Base-by-base conservation (phyloP, 2,888 invertebrate genomes). In the Chrysomela aeneicollis region DNA sequence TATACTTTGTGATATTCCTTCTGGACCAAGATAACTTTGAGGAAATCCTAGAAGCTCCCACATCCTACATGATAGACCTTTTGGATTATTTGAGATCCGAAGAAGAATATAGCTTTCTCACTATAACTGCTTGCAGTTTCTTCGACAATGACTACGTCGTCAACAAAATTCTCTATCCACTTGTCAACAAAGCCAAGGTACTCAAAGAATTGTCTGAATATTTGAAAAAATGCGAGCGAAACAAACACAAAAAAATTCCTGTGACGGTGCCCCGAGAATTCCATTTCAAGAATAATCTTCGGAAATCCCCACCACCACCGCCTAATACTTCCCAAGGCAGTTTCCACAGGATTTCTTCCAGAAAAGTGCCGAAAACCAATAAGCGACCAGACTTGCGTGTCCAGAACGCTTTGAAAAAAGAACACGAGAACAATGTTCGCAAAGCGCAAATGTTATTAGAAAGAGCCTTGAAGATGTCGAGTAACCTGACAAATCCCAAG, bases 71-170 rank as follows among this genome's bases (percentile, higher is more conserved):
- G 19, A 66, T 35, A 19, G 71, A 75, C 19, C 65, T 87, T 42
- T 79, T 85, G 17, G 79, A 79, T 52, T 85, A 83, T 74, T 79
- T 87, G 53, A 79, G 81, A 32, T 82, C 83, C 59, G 83, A 85
- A 71, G 84, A 85, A 73, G 82, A 83, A 57, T 76, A 86, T 52
- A 76, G 82, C 37, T 81, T 78, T 42, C 81, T 86, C 66, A 82
- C 86, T 12, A 82, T 85, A 78, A 78, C 83, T 64, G 86, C 85
- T 30, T 84, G 85, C 71, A 71, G 76, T 47, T 74, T 81, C 71
- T 88, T 86, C 71, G 87, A 87, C 63, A 83, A 84, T 47, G 81
- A 78, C 30, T 87, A 84, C 71, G 82, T 86, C 19, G 80, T 86
- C 2, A 82, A 85, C 42, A 83, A 84, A 67, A 84, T 88, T 52